Base-by-base conservation (phyloP, 2,888 invertebrate species). In the Gisinianus flammeolus region DNA sequence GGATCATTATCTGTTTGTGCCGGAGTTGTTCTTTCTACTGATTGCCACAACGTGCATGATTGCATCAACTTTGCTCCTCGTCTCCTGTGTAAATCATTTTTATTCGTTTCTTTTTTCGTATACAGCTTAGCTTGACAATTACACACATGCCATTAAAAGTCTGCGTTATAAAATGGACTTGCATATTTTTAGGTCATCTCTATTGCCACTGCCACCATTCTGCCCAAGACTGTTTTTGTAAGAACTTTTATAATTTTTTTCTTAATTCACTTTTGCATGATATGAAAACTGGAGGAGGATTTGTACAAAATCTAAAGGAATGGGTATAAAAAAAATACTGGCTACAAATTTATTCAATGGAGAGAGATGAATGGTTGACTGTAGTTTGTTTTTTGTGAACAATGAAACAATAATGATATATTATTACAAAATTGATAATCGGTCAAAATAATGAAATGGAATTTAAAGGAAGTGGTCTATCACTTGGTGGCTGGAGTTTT, bases 381-480 rank as follows among this genome's bases (percentile, higher is more conserved):
- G 44, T 44, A 44, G 44, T 44, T 44, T 44, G 6, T 6, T 44
- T 10, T 44, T 44, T 16, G 6, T 16, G 44, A 16, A 10, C 44
- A 44, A 16, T 44, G 44, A 44, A 44, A n/a, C n/a, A n/a, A n/a
- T n/a, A n/a, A n/a, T n/a, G n/a, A n/a, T n/a, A n/a, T n/a, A n/a
- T n/a, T n/a, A n/a, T n/a, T n/a, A n/a, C n/a, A n/a, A n/a, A n/a
- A n/a, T n/a, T n/a, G n/a, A n/a, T n/a, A n/a, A n/a, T n/a, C n/a
- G n/a, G n/a, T n/a, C n/a, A n/a, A n/a, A n/a, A n/a, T n/a, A n/a
- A n/a, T n/a, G n/a, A n/a, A n/a, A n/a, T n/a, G n/a, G n/a, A n/a
- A n/a, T n/a, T n/a, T n/a, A 54, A 88, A 95, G 95, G 94, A 95
- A 89, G 90, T 94, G 76, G 89, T 95, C 81, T 95, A 93, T 85